These are phyloP conservation scores for Emmelina monodactyla DNA, from an alignment of 2,888 invertebrate species.

Conservation along the genomic window DNA sequence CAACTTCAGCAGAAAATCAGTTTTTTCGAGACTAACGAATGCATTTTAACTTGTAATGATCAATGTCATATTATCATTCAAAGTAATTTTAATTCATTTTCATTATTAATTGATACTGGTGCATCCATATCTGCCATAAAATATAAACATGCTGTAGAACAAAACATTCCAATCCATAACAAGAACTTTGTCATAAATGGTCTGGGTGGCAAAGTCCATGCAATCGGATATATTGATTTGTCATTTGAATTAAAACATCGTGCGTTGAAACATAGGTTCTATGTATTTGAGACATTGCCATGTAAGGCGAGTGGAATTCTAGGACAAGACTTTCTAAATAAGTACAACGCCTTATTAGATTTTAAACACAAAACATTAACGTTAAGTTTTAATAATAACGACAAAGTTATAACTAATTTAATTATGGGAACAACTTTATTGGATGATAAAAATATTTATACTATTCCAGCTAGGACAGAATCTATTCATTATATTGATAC, in stretches of 20 bases:
- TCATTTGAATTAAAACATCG: background rate
- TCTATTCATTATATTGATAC: slow-evolving; percentile 9
- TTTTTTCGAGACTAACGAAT: slow-evolving; percentile 11
- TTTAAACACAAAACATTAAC: slow-evolving; percentile 6
- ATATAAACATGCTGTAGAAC: slow-evolving; percentile 4
- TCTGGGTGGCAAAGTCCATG: slow-evolving; percentile 11
- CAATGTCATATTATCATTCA: background rate
- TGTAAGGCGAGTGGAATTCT: slow-evolving; percentile 9
- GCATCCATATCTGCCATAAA: slow-evolving; percentile 9
- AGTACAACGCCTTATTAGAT: slow-evolving; percentile 7
- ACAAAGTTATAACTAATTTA: slow-evolving; percentile 1
- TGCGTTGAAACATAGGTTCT: slow-evolving; percentile 8
- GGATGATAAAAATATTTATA: too few species aligned
- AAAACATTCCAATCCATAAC: too few species aligned
- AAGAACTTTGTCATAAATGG: too few species aligned
- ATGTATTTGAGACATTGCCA: slow-evolving; percentile 10
- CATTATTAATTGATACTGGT: slow-evolving; percentile 4
- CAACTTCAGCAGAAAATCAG: background rate
- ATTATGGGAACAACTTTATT: too few species aligned
- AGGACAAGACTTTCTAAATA: slow-evolving; percentile 11
- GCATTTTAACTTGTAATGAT: slow-evolving; percentile 3
- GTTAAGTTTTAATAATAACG: background rate
- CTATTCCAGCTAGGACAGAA: slow-evolving; percentile 4
- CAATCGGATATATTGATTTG: slow-evolving; percentile 7
- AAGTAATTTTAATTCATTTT: background rate